These are phyloP conservation scores for Drosophila micromelanica DNA, from an alignment of 1,140 invertebrate genomes.

Conservation along the genomic window DNA sequence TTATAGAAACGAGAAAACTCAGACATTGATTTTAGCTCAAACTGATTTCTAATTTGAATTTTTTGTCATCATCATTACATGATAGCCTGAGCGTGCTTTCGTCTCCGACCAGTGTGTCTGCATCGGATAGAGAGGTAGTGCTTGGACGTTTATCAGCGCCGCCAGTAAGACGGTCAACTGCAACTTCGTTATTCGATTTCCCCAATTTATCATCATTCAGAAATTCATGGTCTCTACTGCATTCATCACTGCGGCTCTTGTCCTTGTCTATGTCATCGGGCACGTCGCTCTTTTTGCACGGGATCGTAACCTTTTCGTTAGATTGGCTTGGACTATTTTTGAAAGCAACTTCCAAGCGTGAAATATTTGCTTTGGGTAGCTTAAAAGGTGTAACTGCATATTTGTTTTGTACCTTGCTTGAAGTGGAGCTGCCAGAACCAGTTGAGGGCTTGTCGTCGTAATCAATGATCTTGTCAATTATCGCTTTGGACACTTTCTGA, in stretches of 20 bases:
- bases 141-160: conserved; percentile 50
- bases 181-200: not conserved
- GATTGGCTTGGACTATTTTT: conserved; percentile 4
- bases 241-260: conserved; percentile 21
- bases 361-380: conserved; percentile 56
- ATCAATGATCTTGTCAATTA: conserved; percentile 56
- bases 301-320: not conserved
- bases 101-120: conserved; percentile 61
- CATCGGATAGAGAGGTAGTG: conserved; percentile 53
- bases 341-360: conserved; percentile 60
- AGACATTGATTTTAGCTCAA: not conserved
- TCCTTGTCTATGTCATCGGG: not conserved
- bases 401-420: conserved; percentile 64
- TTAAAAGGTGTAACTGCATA: conserved; percentile 64
- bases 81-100: conserved; percentile 27
- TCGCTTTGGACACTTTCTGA: conserved; percentile 59
- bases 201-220: not conserved
- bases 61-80: conserved; percentile 47
- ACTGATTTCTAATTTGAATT: conserved; percentile 8
- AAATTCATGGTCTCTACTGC: conserved; percentile 5
- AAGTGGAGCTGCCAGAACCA: not conserved
- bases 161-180: conserved; percentile 48
- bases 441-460: conserved; percentile 18
- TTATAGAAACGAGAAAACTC: too few relatives aligned
- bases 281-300: conserved; percentile 5